A percentile compares a stretch with the other conserved stretches of the same genome.
phyloP scores from a whole-genome alignment of 2,113 vertebrate genomes.

The Corydoras sp. region DNA sequence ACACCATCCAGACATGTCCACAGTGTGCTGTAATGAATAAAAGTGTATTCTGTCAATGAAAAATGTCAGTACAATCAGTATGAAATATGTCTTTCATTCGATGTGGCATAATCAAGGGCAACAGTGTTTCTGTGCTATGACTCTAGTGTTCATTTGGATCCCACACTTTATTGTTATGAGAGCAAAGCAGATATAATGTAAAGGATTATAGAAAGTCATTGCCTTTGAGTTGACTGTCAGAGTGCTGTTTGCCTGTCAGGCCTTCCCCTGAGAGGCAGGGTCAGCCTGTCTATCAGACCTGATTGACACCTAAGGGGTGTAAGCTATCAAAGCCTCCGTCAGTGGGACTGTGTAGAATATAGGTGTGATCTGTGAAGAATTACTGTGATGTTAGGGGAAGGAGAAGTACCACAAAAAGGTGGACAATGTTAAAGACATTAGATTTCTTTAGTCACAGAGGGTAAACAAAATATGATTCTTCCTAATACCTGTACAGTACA shows the following conservation, averaged over 20 bases:
- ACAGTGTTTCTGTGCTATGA: conserved; percentile 45
- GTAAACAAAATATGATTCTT: too few species aligned
- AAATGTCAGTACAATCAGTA: conserved; percentile 59
- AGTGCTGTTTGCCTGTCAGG: conserved; percentile 47
- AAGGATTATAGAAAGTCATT: conserved; percentile 46
- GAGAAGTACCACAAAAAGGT: conserved; percentile 9
- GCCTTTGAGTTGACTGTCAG: conserved; percentile 46
- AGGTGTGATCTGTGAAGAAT: conserved; percentile 44
- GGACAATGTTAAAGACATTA: conserved; percentile 23
- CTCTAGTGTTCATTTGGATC: conserved; percentile 46
- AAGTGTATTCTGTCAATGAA: conserved; percentile 67
- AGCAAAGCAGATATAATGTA: conserved; percentile 46
- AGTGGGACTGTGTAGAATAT: conserved; percentile 43
- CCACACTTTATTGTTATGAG: conserved; percentile 37
- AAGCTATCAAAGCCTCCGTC: conserved; percentile 46
- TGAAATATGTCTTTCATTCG: conserved; percentile 67
- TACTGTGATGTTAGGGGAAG: conserved; percentile 34
- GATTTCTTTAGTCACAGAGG: not conserved
- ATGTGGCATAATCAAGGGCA: conserved; percentile 64
- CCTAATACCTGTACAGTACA: too few species aligned
- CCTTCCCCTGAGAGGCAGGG: conserved; percentile 42
- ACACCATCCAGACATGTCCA: conserved; percentile 59
- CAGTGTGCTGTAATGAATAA: conserved; percentile 66
- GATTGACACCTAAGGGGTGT: conserved; percentile 48
- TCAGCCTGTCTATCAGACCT: conserved; percentile 46